These are phyloP conservation scores for Dromococcyx pavoninus DNA, from an alignment of 2,797 vertebrate genomes.

Conservation along the genomic window DNA sequence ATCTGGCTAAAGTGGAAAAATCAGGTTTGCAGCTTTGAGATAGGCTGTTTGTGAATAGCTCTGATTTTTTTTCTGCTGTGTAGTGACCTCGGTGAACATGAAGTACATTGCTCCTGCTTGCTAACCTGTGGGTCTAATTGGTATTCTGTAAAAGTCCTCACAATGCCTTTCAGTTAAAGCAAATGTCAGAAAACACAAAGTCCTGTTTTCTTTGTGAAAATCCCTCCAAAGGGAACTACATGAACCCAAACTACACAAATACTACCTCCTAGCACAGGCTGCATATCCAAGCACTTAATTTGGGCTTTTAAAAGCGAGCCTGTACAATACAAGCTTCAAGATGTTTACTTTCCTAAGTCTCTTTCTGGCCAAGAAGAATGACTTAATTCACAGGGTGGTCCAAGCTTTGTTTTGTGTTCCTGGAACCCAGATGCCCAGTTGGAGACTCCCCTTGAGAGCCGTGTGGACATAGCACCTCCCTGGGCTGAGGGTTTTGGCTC, in stretches of 20 bases:
- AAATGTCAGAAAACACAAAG: constrained; percentile 61
- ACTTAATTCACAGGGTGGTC: constrained; percentile 35
- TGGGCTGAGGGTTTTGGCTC: neutral
- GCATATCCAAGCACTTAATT: constrained; percentile 3
- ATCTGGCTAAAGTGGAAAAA: constrained; percentile 22
- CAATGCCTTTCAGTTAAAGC: constrained; percentile 30
- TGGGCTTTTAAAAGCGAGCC: neutral
- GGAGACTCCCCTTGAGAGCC: neutral
- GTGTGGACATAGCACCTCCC: neutral
- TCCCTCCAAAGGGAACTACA: constrained; percentile 4
- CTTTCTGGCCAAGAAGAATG: constrained; percentile 47
- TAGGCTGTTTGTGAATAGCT: constrained; percentile 28
- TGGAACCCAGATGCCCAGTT: constrained; percentile 41
- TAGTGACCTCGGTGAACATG: neutral
- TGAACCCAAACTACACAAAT: neutral
- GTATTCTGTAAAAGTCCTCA: constrained; percentile 46
- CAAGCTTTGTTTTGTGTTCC: constrained; percentile 54
- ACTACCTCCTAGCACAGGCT: neutral
- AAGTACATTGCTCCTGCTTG: neutral
- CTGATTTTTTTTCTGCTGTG: constrained; percentile 26
- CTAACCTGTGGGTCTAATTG: constrained; percentile 45
- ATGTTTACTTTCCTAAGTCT: constrained; percentile 58
- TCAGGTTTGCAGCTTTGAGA: constrained; percentile 17
- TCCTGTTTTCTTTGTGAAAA: constrained; percentile 32
- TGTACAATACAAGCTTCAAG: constrained; percentile 14